Base-by-base conservation (phyloP, 2,113 vertebrate genomes). In the Haemorhous mexicanus region DNA sequence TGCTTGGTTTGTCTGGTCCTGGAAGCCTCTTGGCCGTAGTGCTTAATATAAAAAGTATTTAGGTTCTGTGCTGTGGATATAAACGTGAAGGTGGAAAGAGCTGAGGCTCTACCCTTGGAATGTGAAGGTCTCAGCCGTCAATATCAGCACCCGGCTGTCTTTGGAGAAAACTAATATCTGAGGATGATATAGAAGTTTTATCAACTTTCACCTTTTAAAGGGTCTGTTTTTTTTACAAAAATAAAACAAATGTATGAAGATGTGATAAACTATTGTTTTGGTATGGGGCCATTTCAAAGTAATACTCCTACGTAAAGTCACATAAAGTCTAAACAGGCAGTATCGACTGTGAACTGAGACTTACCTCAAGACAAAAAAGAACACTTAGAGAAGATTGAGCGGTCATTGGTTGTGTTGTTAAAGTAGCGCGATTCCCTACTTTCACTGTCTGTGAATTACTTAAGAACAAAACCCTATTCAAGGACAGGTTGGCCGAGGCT, bases 331-430 rank as follows among this genome's bases (percentile, higher is more conserved):
- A 20, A 37, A 23, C 1, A 2, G 39, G 16, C 13, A 27, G 6
- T 1, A 7, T 1, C 0, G 2, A 1, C 2, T 3, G 7, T 2
- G 27, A 75, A 16, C 49, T 17, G 0, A 24, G 17, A 16, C 2
- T 9, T 4, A 9, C 41, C 10, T 28, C 16, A 2, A 8, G 32
- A 69, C n/a, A 67, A 68, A 46, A 55, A 43, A 23, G 9, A 82
- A 28, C 14, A 46, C 9, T 53, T 72, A 10, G 7, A 52, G 41
- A 68, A 28, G 6, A 41, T 0, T 30, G 56, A 78, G 19, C 4
- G 8, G 49, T 58, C 22, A 8, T 10, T 76, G 35, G 52, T 21
- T 43, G 22, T 32, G 15, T 27, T 68, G 11, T 16, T 56, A 26
- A 55, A 47, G 37, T 39, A 55, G 43, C 8, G 8, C 32, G 27